Percentiles rank a stretch among this genome's conserved stretches.
Evolutionary conservation across 92 coral and sea anemone species (phyloP).

Genomic region (Umimayanthus chanpuru): DNA sequence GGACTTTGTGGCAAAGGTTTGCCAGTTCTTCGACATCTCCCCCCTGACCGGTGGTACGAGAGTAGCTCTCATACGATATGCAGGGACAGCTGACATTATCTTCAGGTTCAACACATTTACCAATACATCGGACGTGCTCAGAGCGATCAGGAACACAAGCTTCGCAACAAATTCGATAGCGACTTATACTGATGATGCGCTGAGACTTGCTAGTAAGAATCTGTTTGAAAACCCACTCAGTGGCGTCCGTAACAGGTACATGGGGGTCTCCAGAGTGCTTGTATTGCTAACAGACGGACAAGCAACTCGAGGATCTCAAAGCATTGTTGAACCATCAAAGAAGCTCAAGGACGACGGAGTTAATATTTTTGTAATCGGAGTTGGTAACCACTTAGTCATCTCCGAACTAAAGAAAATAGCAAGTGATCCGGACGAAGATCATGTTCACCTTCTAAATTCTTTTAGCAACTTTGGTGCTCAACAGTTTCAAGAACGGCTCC

Average conservation of each 20-base stretch:
- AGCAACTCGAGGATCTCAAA: constrained; percentile 44
- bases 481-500: constrained; percentile 45
- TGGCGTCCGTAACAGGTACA: constrained; percentile 56
- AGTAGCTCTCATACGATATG: constrained; percentile 66
- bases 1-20: constrained; percentile 56
- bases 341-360: constrained; percentile 61
- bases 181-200: constrained; percentile 61
- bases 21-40: constrained; percentile 55
- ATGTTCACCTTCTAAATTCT: constrained; percentile 43
- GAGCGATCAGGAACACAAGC: constrained; percentile 43
- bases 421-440: constrained; percentile 63
- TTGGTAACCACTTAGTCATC: constrained; percentile 37
- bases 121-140: constrained; percentile 51
- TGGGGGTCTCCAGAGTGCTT: constrained; percentile 65
- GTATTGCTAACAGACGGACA: constrained; percentile 73
- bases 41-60: constrained; percentile 51
- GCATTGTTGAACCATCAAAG: constrained; percentile 50
- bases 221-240: constrained; percentile 50
- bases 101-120: constrained; percentile 53
- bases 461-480: constrained; percentile 12
- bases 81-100: constrained; percentile 43
- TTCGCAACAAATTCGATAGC: constrained; percentile 16
- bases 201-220: constrained; percentile 33
- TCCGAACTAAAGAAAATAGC: constrained; percentile 62
- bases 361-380: constrained; percentile 64